Evolutionary conservation across 1,140 invertebrate genomes (phyloP).

Genomic region (Eubasilissa regina): DNA sequence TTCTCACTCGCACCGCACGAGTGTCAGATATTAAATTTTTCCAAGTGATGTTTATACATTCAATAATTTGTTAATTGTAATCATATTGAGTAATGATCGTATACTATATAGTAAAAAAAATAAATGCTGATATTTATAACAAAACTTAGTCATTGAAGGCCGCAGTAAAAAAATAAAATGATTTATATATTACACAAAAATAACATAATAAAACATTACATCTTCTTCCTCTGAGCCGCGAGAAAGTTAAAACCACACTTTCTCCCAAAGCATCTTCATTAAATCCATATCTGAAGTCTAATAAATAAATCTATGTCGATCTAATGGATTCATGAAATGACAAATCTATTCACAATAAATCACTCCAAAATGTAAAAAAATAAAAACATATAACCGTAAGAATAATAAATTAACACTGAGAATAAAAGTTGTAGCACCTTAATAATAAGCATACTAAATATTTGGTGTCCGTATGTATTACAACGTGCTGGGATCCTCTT

Average conservation of each 20-base stretch:
- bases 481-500: not conserved
- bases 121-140: slow-evolving; percentile 46
- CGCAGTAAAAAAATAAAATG: slow-evolving; percentile 56
- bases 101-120: slow-evolving; percentile 40
- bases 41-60: slow-evolving; percentile 20
- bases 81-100: slow-evolving; percentile 10
- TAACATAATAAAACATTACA: slow-evolving; percentile 38
- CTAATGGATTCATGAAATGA: slow-evolving; percentile 2
- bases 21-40: slow-evolving; percentile 4
- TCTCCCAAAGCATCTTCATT: not conserved
- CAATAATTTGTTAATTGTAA: slow-evolving; percentile 33
- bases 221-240: not conserved
- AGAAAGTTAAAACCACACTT: not conserved
- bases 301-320: not conserved
- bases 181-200: slow-evolving; percentile 48
- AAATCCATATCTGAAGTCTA: not conserved
- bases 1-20: slow-evolving; percentile 1
- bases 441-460: slow-evolving; percentile 45
- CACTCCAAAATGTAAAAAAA: slow-evolving; percentile 44
- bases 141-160: slow-evolving; percentile 25
- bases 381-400: slow-evolving; percentile 10
- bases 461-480: slow-evolving; percentile 54
- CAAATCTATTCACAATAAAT: slow-evolving; percentile 23
- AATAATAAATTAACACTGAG: slow-evolving; percentile 51
- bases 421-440: slow-evolving; percentile 55